These are phyloP conservation scores for Trematocara marginatum DNA, from an alignment of 2,113 vertebrate species.

Conservation along the genomic window DNA sequence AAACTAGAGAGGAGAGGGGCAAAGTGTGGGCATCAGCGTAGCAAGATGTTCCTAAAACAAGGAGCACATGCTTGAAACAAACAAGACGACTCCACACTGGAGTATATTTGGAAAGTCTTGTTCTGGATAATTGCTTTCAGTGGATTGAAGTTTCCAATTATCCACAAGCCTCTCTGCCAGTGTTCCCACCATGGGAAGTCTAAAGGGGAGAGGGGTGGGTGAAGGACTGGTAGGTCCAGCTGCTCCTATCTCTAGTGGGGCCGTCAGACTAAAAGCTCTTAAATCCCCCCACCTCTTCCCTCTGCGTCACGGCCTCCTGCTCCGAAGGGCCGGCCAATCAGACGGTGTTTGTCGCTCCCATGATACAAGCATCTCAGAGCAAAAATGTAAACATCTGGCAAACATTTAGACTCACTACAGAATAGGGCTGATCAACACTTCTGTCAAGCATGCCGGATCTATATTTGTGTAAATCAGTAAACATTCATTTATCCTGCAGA, in stretches of 20 bases:
- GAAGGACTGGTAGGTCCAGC: slow-evolving; percentile 45
- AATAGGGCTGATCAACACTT: slow-evolving; percentile 32
- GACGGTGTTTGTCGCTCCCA: slow-evolving; percentile 50
- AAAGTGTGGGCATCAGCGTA: background rate
- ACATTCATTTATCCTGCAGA: background rate
- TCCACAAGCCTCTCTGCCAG: slow-evolving; percentile 43
- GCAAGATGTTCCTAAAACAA: slow-evolving; percentile 36
- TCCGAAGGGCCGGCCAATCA: slow-evolving; percentile 36
- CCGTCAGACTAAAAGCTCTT: slow-evolving; percentile 21
- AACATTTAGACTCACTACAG: slow-evolving; percentile 63
- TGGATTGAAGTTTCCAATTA: slow-evolving; percentile 71
- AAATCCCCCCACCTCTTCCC: slow-evolving; percentile 23
- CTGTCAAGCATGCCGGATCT: background rate
- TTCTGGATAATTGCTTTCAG: slow-evolving; percentile 70
- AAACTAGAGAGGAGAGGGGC: background rate
- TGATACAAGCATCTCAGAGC: slow-evolving; percentile 57
- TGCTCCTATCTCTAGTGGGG: slow-evolving; percentile 46
- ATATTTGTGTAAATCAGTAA: background rate
- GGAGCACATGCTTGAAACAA: slow-evolving; percentile 10
- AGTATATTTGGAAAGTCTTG: slow-evolving; percentile 68
- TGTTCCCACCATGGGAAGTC: slow-evolving; percentile 48
- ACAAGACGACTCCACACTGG: slow-evolving; percentile 21
- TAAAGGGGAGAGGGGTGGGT: slow-evolving; percentile 14
- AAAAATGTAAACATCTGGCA: slow-evolving; percentile 77
- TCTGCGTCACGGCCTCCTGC: slow-evolving; percentile 41